These are phyloP conservation scores for Misgurnus anguillicaudatus DNA, from an alignment of 2,113 vertebrate species.

Conservation along the genomic window DNA sequence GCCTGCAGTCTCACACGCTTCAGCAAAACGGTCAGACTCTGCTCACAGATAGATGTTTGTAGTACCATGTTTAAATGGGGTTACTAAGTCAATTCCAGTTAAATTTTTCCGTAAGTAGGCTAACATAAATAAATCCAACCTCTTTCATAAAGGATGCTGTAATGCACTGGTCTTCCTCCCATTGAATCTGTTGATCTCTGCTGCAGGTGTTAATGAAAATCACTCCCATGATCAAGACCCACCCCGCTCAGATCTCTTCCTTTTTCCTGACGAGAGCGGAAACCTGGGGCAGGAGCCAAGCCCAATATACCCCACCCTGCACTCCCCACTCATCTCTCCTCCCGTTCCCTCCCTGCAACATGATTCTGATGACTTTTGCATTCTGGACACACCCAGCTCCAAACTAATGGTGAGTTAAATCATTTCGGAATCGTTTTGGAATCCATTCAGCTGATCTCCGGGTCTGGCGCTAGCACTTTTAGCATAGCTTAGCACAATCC, in stretches of 20 bases:
- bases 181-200: background rate
- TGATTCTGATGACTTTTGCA: slow-evolving; percentile 95
- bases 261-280: slow-evolving; percentile 97
- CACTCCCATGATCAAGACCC: slow-evolving; percentile 77
- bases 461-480: too few relatives aligned
- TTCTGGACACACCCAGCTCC: slow-evolving; percentile 90
- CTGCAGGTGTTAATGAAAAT: slow-evolving; percentile 79
- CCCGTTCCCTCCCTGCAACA: slow-evolving; percentile 71
- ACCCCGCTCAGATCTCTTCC: slow-evolving; percentile 91
- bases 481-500: too few relatives aligned
- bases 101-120: too few relatives aligned
- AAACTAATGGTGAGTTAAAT: slow-evolving; percentile 76
- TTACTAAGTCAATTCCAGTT: too few relatives aligned
- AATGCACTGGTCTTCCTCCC: background rate
- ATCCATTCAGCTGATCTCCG: too few relatives aligned
- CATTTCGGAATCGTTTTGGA: too few relatives aligned
- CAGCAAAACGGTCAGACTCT: slow-evolving; percentile 80
- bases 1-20: slow-evolving; percentile 65
- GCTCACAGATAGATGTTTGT: background rate
- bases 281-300: slow-evolving; percentile 82
- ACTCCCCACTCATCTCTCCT: slow-evolving; percentile 83
- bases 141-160: too few relatives aligned
- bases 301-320: slow-evolving; percentile 78
- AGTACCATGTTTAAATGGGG: too few relatives aligned
- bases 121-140: too few relatives aligned